Conservation (phyloP, 92 coral and sea anemone genomes). For the Porites cylindrica region DNA sequence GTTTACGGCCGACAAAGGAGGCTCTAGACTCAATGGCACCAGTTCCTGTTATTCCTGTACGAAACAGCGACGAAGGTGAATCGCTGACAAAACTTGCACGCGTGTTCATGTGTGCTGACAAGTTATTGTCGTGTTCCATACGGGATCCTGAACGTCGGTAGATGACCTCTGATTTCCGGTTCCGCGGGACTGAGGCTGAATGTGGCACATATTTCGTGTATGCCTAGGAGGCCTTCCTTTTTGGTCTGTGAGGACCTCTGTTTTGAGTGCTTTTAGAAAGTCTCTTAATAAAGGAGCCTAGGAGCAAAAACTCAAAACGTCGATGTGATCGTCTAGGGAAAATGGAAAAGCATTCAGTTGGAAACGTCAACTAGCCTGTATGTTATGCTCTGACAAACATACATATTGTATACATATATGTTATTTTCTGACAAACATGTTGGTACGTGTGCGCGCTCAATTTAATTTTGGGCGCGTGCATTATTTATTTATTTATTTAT, state of each 20-base stretch:
- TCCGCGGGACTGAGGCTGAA: conserved; percentile 62
- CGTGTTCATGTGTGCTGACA: conserved; percentile 76
- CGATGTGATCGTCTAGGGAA: too few relatives aligned
- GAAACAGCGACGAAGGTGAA: conserved; percentile 73
- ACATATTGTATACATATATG: too few relatives aligned
- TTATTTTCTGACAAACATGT: too few relatives aligned
- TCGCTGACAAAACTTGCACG: conserved; percentile 75
- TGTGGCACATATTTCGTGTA: conserved; percentile 64
- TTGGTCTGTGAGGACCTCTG: conserved; percentile 71
- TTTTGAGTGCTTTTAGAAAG: conserved; percentile 78
- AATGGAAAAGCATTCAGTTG: not conserved
- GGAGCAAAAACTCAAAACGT: not conserved
- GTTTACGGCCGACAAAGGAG: conserved; percentile 49
- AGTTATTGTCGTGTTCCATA: conserved; percentile 59
- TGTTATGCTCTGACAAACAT: too few relatives aligned
- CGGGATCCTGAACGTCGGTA: conserved; percentile 65
- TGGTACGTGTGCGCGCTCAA: too few relatives aligned
- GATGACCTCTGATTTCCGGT: conserved; percentile 59
- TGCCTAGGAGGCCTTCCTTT: conserved; percentile 92
- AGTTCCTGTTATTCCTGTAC: conserved; percentile 50
- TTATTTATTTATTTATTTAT: too few relatives aligned
- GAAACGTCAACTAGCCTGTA: too few relatives aligned
- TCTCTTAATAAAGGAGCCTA: conserved; percentile 85
- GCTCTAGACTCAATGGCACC: conserved; percentile 60
- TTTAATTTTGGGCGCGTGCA: too few relatives aligned